Conservation (phyloP, 2,113 vertebrate genomes). For the Rhinoderma darwinii region DNA sequence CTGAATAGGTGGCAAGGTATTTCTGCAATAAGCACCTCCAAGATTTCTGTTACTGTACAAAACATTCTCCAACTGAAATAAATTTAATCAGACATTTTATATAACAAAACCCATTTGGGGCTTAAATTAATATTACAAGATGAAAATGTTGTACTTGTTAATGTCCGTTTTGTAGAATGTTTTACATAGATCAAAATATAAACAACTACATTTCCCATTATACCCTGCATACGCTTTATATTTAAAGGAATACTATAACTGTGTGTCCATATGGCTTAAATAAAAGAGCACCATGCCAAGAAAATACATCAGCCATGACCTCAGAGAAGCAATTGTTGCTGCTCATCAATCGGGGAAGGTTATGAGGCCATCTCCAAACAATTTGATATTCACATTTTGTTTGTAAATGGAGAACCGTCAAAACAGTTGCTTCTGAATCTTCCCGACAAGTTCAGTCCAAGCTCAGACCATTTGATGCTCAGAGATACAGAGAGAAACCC, state of each 20-base stretch:
- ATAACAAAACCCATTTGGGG: background rate
- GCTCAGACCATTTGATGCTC: no score
- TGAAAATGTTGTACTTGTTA: background rate
- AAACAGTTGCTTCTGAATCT: no score
- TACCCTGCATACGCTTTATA: background rate
- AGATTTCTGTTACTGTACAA: constrained; percentile 38
- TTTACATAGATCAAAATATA: background rate
- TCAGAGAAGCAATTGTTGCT: no score
- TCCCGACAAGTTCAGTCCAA: no score
- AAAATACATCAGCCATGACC: no score
- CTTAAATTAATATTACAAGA: background rate
- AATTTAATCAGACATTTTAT: constrained; percentile 12
- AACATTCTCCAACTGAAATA: constrained; percentile 20
- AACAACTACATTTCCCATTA: background rate
- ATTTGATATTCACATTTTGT: no score
- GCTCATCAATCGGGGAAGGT: no score
- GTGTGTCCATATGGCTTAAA: background rate
- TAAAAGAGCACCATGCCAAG: no score
- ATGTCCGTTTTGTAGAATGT: background rate
- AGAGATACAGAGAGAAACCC: no score
- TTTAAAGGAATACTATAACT: background rate
- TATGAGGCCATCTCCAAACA: no score
- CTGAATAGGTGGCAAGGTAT: background rate
- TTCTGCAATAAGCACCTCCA: constrained; percentile 45
- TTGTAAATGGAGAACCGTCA: no score